phyloP scores from a whole-genome alignment of 1,140 invertebrate genomes.

The Scylla paramamosain region DNA sequence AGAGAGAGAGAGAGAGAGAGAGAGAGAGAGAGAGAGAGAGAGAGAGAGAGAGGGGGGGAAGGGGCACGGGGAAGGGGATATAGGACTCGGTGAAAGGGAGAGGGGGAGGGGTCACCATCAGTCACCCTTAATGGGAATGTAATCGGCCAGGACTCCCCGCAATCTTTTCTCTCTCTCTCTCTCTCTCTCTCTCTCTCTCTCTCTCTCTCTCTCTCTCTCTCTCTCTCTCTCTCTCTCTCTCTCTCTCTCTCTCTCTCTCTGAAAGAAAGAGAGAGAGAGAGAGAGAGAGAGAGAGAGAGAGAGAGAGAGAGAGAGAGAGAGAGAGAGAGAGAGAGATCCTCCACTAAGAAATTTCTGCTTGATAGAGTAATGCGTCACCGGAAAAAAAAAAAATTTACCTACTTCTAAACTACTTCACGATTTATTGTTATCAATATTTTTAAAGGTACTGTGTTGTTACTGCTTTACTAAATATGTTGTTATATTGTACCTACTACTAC shows the following conservation, averaged over 20 bases:
- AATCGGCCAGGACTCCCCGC: constrained; percentile 8
- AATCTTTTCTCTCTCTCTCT: not conserved
- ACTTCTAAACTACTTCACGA: too few species aligned
- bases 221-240: too few species aligned
- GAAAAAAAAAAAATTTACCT: too few species aligned
- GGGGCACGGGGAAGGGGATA: not conserved
- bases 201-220: too few species aligned
- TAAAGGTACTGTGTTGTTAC: too few species aligned
- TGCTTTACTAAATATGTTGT: too few species aligned
- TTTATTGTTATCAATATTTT: too few species aligned
- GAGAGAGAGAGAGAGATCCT: constrained; percentile 4
- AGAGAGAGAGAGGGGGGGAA: not conserved
- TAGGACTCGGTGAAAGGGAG: not conserved
- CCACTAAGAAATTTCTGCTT: too few species aligned
- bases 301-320: constrained; percentile 20
- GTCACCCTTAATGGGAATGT: constrained; percentile 21
- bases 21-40: not conserved
- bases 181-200: too few species aligned
- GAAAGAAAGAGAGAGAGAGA: not conserved
- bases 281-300: constrained; percentile 20
- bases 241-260: too few species aligned
- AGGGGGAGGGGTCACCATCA: not conserved
- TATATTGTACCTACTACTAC: too few species aligned
- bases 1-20: not conserved
- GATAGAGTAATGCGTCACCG: too few species aligned